Evolutionary conservation across 2,888 invertebrate genomes (phyloP), one percentile per base, ranked within the genome.

Genomic region (Cephus rjabovi): DNA sequence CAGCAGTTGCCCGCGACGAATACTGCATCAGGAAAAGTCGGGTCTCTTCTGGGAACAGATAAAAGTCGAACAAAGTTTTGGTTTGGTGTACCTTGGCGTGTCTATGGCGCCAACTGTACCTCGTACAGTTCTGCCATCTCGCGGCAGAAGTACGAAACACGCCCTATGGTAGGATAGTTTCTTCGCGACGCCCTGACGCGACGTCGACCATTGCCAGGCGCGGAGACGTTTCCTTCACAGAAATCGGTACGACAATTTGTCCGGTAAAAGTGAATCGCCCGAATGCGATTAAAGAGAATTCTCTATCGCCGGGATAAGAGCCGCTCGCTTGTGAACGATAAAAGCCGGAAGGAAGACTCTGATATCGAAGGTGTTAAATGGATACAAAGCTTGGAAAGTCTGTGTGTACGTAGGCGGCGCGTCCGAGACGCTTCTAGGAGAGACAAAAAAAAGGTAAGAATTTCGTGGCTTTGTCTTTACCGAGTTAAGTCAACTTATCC

Each of bases 121-220:
- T 33, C 70, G 70, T 70, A 6, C 12, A 70, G 12, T 70, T 30
- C 70, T 70, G 70, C 70, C 70, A 70, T 70, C 70, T 70, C 4
- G n/a, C n/a, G 70, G 30, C 70, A 1, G 0, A 33, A 40, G 15
- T 12, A 30, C n/a, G 33, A 70, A 70, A 11, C 3, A 31, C 30
- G 70, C 6, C 70, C 30, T 30, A 33, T 30, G 70, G 30, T 33
- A 31, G 31, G 30, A 70, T 70, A 70, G 70, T 70, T 33, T 70
- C 70, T 15, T 70, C 70, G 30, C 31, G 70, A 70, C 70, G 70
- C 70, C 70, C 33, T 1, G 70, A 70, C 70, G 70, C 70, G 70
- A 70, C 70, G 70, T 70, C 70, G 70, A 70, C 70, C 70, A 70
- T 70, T 70, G 70, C 31, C 70, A 70, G 70, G 70, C 70, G 70